Conservation (phyloP, 2,797 vertebrate species). For the Oreochromis mossambicus region DNA sequence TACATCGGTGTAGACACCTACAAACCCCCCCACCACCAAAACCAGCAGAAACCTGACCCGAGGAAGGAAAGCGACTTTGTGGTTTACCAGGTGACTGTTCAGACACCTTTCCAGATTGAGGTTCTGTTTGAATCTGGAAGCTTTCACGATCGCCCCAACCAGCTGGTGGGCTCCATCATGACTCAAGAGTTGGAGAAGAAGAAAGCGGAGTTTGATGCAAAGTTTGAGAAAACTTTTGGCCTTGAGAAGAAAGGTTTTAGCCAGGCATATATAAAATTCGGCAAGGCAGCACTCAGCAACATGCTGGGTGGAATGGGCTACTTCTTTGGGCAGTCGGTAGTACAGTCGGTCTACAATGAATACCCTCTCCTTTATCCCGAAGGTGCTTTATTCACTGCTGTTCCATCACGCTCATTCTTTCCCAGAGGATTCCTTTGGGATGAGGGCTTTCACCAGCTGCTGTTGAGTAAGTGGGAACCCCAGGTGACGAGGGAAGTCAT, state of each 20-base stretch:
- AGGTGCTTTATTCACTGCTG: conserved; percentile 83
- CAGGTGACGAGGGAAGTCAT: conserved; percentile 81
- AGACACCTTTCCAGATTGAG: conserved; percentile 83
- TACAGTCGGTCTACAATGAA: conserved; percentile 78
- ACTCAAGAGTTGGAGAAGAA: conserved; percentile 76
- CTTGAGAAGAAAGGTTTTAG: conserved; percentile 78
- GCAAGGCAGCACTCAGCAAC: conserved; percentile 86
- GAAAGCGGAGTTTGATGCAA: conserved; percentile 70
- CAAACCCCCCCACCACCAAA: conserved; percentile 66
- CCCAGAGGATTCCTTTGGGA: conserved; percentile 97
- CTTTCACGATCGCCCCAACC: conserved; percentile 64
- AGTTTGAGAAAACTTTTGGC: conserved; percentile 83
- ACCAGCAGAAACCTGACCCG: conserved; percentile 60
- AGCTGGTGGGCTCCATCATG: conserved; percentile 76
- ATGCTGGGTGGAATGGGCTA: conserved; percentile 92
- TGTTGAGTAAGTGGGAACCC: conserved; percentile 88
- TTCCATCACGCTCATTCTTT: conserved; percentile 95
- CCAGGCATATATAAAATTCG: conserved; percentile 76
- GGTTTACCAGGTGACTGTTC: conserved; percentile 89
- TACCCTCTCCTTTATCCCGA: conserved; percentile 77
- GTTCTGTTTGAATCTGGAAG: conserved; percentile 90
- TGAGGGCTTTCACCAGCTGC: conserved; percentile 93
- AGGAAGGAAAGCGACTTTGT: conserved; percentile 79
- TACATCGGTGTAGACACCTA: conserved; percentile 82
- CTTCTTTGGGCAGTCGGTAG: conserved; percentile 88